Base-by-base conservation (phyloP, 2,797 vertebrate species). In the Arnoldichthys spilopterus region DNA sequence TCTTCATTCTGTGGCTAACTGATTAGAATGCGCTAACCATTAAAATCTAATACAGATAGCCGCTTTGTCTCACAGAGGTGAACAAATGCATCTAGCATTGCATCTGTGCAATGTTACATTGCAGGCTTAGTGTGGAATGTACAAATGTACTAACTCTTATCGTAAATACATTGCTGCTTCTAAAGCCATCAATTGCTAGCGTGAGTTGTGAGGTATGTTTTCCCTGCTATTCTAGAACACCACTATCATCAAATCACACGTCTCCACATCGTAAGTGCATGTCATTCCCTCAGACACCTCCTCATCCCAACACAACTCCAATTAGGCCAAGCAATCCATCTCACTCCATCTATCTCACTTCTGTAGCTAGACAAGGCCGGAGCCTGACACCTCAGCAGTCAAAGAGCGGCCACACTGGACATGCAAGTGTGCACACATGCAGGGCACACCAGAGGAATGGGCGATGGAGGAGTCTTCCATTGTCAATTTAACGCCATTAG, bases 401-500 rank as follows among this genome's bases (percentile, higher is more conserved):
- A 28, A 43, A 66, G 72, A 58, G 70, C 54, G n/a, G 6, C 34
- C 7, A 2, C 12, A 32, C 47, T 53, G 47, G 70, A 43, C 34
- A 76, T 63, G 37, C 20, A 54, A 54, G 37, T n/a, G 63, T 43
- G 40, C 18, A 71, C 69, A 22, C 72, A 63, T 61, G 16, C 54
- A 63, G 34, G 34, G 8, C 45, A 47, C 61, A 81, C 32, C 51
- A 78, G 77, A 54, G 76, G 54, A 72, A 72, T 51, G 22, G 74
- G 16, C 18, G 30, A 67, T 58, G 45, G 68, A 76, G 78, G 77
- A 62, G 84, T 54, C 80, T 63, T 73, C 69, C 34, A 70, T 72
- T 77, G 78, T 86, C 85, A 77, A 73, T 83, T 82, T 74, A 81
- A 78, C 67, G 47, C 77, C 77, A 80, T 85, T 83, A 83, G 24